Base-by-base conservation (phyloP, 2,113 vertebrate species). In the Parus major region DNA sequence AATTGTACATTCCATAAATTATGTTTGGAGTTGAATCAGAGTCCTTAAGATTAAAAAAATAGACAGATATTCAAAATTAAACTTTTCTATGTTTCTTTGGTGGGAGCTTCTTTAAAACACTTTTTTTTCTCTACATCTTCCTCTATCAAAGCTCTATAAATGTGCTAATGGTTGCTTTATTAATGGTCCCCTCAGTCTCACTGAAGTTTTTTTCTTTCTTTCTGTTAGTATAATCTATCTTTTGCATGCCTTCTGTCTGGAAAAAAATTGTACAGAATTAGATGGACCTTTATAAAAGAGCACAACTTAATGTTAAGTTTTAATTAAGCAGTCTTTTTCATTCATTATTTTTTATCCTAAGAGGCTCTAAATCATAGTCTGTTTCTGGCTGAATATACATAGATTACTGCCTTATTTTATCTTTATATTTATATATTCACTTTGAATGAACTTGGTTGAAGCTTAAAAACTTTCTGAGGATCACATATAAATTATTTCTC, bases 261-360 rank as follows among this genome's bases (percentile, higher is more conserved):
- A 90, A 96, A 88, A 39, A 88, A 92, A 75, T 42, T 88, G 17
- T 42, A 42, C n/a, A 76, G 82, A 93, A 93, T 71, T 90, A 92
- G 80, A 77, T 75, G 50, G 60, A 78, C 76, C 71, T 96, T 93
- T 96, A 83, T 39, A 86, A 92, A 93, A 92, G 41, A 49, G 73
- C 80, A 88, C 24, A 86, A 90, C 47, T 93, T 94, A 80, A 94
- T 35, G 46, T 85, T 90, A 90, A 88, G 57, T 84, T 96, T 93
- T 95, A 93, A 95, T 95, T 90, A 96, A 88, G 49, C 35, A 83
- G 44, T 81, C 90, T 81, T 90, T 90, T 93, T 92, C 31, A 88
- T 94, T 90, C 69, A 78, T 93, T 96, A 85, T 78, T 90, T 96
- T 96, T 94, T 83, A 77, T 84, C 72, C 76, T 88, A 86, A 78